These are phyloP conservation scores for Verasper variegatus DNA, from an alignment of 2,113 vertebrate genomes.

Conservation along the genomic window DNA sequence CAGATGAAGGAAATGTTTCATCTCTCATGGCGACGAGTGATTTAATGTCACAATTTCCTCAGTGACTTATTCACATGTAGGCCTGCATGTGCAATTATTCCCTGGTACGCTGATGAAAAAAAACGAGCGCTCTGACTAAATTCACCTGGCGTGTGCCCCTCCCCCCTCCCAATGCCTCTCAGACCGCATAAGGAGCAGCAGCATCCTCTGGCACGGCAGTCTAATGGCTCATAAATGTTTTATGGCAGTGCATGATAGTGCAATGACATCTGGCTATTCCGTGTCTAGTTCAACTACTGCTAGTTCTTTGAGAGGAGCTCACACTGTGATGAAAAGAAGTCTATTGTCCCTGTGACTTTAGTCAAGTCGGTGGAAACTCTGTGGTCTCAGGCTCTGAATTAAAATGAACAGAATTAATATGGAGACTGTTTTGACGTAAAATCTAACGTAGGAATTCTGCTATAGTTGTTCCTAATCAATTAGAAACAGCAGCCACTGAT, in stretches of 20 bases:
- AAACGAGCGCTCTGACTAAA: constrained; percentile 19
- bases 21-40: constrained; percentile 16
- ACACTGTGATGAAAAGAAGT: constrained; percentile 36
- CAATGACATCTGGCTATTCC: constrained; percentile 72
- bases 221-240: constrained; percentile 79
- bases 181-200: constrained; percentile 49
- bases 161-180: constrained; percentile 18
- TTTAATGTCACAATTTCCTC: constrained; percentile 10
- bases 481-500: not conserved
- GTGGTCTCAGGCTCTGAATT: not conserved
- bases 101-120: not conserved
- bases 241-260: constrained; percentile 68
- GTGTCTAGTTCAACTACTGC: constrained; percentile 37
- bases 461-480: not conserved
- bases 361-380: constrained; percentile 7
- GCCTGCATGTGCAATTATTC: not conserved
- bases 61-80: not conserved
- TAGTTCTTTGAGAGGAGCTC: constrained; percentile 49
- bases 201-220: constrained; percentile 46
- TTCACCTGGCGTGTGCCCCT: constrained; percentile 27
- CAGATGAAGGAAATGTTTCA: constrained; percentile 38
- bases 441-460: not conserved
- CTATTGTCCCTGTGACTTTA: constrained; percentile 9
- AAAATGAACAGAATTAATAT: not conserved
- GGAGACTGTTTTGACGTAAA: not conserved